Percentiles rank a stretch among this genome's conserved stretches.
phyloP scores from a whole-genome alignment of 2,797 vertebrate genomes.

The Sitta carolinensis region DNA sequence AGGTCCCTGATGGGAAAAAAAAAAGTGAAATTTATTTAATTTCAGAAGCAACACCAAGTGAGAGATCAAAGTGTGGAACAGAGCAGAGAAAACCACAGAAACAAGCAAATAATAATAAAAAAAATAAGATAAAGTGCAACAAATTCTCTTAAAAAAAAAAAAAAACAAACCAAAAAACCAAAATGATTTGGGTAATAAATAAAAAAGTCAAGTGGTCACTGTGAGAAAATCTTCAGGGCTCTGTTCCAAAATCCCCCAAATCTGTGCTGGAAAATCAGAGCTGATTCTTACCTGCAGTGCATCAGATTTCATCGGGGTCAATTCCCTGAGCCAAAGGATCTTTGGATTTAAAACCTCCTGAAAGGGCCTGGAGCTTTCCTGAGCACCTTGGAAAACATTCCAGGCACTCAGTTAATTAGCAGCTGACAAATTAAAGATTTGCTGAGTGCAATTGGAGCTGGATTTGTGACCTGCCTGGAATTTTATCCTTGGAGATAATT shows the following conservation, averaged over 20 bases:
- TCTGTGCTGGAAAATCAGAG: not conserved
- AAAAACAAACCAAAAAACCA: too few species aligned
- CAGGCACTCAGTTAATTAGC: slow-evolving; percentile 45
- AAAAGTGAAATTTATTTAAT: not conserved
- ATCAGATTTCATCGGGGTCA: not conserved
- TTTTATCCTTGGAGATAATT: not conserved
- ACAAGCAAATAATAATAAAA: too few species aligned
- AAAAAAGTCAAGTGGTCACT: slow-evolving; percentile 15
- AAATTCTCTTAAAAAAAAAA: not conserved
- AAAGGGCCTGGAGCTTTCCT: slow-evolving; percentile 21
- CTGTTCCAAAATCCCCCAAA: not conserved
- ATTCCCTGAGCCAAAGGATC: not conserved
- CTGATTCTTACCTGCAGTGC: not conserved
- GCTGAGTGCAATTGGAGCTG: slow-evolving; percentile 30
- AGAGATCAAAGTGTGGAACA: not conserved
- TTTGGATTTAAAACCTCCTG: slow-evolving; percentile 22
- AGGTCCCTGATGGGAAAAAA: not conserved
- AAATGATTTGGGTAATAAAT: slow-evolving; percentile 28
- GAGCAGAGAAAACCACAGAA: not conserved
- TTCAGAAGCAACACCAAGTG: not conserved
- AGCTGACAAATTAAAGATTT: slow-evolving; percentile 43
- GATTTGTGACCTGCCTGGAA: not conserved
- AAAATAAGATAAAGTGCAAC: not conserved
- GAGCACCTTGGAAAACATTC: not conserved
- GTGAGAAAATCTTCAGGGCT: not conserved